Percentiles rank a stretch among this genome's conserved stretches.
These are phyloP conservation scores for Maniola jurtina DNA, from an alignment of 1,140 invertebrate genomes.

Conservation along the genomic window DNA sequence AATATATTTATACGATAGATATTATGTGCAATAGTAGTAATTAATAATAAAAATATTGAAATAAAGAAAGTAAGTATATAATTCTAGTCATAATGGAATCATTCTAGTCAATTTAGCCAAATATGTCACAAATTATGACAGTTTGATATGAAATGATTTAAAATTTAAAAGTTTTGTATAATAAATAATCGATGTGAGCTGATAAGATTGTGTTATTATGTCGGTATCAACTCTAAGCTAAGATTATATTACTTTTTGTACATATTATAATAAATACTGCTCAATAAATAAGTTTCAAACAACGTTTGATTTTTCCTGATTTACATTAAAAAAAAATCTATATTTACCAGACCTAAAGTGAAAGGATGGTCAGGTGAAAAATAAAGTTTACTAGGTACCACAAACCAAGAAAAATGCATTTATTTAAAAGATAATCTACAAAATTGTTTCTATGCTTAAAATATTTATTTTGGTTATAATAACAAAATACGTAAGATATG, in stretches of 20 bases:
- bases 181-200: background rate
- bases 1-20: background rate
- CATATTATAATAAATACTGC: slow-evolving; percentile 30
- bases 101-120: slow-evolving; percentile 15
- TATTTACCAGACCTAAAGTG: no score
- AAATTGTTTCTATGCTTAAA: no score
- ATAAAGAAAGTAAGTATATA: no score
- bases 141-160: background rate
- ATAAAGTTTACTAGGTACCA: no score
- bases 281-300: slow-evolving; percentile 24
- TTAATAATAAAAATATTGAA: background rate
- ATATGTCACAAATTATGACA: background rate
- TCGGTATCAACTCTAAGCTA: background rate
- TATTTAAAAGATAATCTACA: no score
- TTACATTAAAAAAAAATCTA: background rate
- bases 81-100: background rate
- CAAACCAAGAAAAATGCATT: no score
- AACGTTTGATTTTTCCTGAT: background rate
- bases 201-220: background rate
- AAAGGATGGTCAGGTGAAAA: no score
- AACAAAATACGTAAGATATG: background rate
- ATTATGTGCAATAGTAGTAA: slow-evolving; percentile 20
- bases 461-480: no score
- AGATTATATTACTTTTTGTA: slow-evolving; percentile 19
- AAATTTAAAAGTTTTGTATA: no score